phyloP scores from a whole-genome alignment of 2,888 invertebrate genomes.

The Vesta saturnalis region DNA sequence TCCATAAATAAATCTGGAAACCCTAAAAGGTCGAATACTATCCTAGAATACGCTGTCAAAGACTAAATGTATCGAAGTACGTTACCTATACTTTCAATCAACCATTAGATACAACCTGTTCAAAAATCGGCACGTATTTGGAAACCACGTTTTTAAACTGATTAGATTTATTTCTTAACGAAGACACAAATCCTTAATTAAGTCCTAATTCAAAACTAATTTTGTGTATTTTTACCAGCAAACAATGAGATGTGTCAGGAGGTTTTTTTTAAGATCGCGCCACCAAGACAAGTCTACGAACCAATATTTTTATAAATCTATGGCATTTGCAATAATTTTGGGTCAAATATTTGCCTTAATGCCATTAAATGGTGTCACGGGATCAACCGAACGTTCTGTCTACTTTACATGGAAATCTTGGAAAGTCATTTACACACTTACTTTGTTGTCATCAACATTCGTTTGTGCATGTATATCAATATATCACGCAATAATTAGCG shows the following conservation, averaged over 20 bases:
- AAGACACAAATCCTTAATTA: too few species aligned
- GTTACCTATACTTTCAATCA: too few species aligned
- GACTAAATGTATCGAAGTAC: too few species aligned
- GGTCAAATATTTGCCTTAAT: constrained; percentile 15
- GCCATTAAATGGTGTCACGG: not conserved
- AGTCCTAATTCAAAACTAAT: too few species aligned
- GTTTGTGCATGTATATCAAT: not conserved
- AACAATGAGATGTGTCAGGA: not conserved
- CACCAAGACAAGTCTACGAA: not conserved
- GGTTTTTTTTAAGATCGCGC: not conserved
- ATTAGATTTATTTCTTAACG: too few species aligned
- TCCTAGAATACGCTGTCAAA: too few species aligned
- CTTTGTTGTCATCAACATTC: not conserved
- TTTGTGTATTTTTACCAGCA: too few species aligned
- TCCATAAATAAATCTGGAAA: too few species aligned
- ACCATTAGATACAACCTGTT: too few species aligned
- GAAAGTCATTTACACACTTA: constrained; percentile 8
- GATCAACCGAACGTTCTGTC: not conserved
- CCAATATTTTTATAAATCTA: not conserved
- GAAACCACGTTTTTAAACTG: too few species aligned
- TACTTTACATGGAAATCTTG: constrained; percentile 21
- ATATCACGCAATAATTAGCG: not conserved
- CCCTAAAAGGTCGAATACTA: too few species aligned
- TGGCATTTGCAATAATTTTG: not conserved
- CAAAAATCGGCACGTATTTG: too few species aligned